Evolutionary conservation across 2,797 vertebrate species (phyloP).

Genomic region (Balearica regulorum): DNA sequence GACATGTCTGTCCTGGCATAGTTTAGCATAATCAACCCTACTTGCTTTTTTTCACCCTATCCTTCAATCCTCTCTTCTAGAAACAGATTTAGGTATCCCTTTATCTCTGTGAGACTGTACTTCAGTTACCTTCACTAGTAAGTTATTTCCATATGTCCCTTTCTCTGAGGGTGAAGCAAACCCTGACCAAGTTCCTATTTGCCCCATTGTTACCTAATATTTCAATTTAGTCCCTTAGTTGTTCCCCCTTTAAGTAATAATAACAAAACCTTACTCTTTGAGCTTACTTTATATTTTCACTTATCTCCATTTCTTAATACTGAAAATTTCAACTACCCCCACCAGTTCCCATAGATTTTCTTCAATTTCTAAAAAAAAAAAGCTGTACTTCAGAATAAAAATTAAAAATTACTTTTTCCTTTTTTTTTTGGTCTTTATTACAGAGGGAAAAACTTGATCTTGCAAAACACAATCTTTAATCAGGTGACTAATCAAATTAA

Average conservation of each 20-base stretch:
- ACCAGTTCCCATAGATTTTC: neutral
- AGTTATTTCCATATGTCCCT: conserved; percentile 53
- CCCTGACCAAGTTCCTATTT: neutral
- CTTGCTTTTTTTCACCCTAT: conserved; percentile 55
- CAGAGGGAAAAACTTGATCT: neutral
- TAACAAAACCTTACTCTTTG: conserved; percentile 12
- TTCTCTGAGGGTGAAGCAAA: neutral
- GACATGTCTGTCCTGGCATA: neutral
- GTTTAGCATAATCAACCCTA: neutral
- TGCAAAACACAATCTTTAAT: neutral
- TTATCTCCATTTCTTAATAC: neutral
- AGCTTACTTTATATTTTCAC: conserved; percentile 17
- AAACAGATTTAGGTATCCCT: conserved; percentile 37
- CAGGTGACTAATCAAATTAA: neutral
- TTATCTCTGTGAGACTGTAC: conserved; percentile 21
- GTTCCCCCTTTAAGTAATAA: conserved; percentile 25
- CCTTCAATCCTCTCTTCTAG: conserved; percentile 31
- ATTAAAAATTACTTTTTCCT: fast-evolving
- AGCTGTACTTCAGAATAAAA: neutral
- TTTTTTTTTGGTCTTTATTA: neutral
- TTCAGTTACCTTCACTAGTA: conserved; percentile 41
- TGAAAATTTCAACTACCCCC: neutral
- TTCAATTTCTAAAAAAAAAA: neutral
- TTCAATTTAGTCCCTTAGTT: conserved; percentile 21
- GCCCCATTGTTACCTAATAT: conserved; percentile 52